phyloP scores from a whole-genome alignment of 2,797 vertebrate genomes.

The Pipistrellus nathusii region DNA sequence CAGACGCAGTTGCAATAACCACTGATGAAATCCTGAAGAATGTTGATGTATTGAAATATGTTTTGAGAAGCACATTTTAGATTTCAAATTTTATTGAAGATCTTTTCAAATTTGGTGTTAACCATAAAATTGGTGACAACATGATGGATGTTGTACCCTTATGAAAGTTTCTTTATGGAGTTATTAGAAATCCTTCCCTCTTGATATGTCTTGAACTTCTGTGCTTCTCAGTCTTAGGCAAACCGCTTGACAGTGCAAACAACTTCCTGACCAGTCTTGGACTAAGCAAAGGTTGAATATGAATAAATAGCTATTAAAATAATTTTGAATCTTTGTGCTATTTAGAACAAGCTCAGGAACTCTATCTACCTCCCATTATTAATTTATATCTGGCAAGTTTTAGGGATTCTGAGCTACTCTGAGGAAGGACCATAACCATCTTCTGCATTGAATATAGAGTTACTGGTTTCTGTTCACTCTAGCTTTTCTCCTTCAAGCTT shows the following conservation, averaged over 20 bases:
- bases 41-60: slow-evolving; percentile 78
- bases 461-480: not conserved
- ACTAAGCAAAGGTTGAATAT: not conserved
- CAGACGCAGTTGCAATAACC: slow-evolving; percentile 62
- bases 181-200: slow-evolving; percentile 27
- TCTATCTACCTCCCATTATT: not conserved
- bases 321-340: not conserved
- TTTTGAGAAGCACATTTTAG: slow-evolving; percentile 71
- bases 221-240: not conserved
- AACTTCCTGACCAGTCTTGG: not conserved
- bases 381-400: not conserved
- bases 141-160: slow-evolving; percentile 64
- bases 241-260: not conserved
- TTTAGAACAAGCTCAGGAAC: not conserved
- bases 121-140: slow-evolving; percentile 55
- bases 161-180: slow-evolving; percentile 26
- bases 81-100: slow-evolving; percentile 68
- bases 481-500: not conserved
- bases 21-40: slow-evolving; percentile 75
- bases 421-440: too few species aligned
- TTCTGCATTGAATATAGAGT: not conserved
- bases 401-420: not conserved
- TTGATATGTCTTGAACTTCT: not conserved
- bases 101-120: slow-evolving; percentile 69
- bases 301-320: not conserved